phyloP scores from a whole-genome alignment of 2,888 invertebrate genomes.

The Athalia circularis region DNA sequence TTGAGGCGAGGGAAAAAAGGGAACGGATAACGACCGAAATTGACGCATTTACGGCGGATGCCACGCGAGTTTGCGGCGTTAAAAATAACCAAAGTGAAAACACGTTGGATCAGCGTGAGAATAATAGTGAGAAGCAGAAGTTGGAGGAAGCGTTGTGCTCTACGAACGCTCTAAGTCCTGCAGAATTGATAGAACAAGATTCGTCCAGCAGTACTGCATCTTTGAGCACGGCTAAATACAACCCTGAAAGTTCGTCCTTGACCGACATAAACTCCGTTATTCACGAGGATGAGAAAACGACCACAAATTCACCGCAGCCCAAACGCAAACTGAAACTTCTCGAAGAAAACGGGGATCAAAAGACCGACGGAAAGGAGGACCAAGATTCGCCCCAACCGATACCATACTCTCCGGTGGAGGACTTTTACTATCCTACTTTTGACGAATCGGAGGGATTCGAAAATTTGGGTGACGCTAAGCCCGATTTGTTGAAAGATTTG shows the following conservation, averaged over 20 bases:
- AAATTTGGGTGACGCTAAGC: slow-evolving; percentile 60
- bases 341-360: slow-evolving; percentile 60
- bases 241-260: slow-evolving; percentile 78
- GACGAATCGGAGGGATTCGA: slow-evolving; percentile 49
- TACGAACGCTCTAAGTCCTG: slow-evolving; percentile 43
- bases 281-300: slow-evolving; percentile 71
- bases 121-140: slow-evolving; percentile 15
- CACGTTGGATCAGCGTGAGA: slow-evolving; percentile 27
- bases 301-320: slow-evolving; percentile 57
- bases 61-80: slow-evolving; percentile 23
- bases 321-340: slow-evolving; percentile 58
- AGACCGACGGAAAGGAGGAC: slow-evolving; percentile 43
- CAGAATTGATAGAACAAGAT: slow-evolving; percentile 63
- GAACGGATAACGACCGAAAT: slow-evolving; percentile 34
- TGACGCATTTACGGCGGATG: slow-evolving; percentile 36
- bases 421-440: slow-evolving; percentile 60
- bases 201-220: slow-evolving; percentile 78
- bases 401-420: slow-evolving; percentile 58
- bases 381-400: slow-evolving; percentile 55
- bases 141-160: slow-evolving; percentile 38
- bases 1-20: slow-evolving; percentile 11
- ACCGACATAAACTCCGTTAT: slow-evolving; percentile 78
- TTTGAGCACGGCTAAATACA: slow-evolving; percentile 83
- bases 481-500: slow-evolving; percentile 79
- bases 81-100: slow-evolving; percentile 45